Base-by-base conservation (phyloP, 2,888 invertebrate genomes). In the Idaea biselata region DNA sequence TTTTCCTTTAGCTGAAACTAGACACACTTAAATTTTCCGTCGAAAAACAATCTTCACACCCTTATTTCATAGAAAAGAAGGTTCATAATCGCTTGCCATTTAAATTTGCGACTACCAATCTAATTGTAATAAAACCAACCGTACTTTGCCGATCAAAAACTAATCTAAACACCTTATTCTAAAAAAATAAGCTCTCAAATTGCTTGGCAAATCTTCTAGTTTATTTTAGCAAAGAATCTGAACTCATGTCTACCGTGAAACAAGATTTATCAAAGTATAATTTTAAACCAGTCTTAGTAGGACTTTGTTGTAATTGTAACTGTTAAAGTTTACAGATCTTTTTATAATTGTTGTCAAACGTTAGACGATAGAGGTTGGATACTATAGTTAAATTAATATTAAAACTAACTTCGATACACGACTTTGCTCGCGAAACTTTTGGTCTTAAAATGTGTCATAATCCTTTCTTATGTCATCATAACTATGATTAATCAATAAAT, bases 231-330 rank as follows among this genome's bases (percentile, higher is more conserved):
- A 67, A 77, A 82, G 88, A 89, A 88, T 88, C 88, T 86, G 87
- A 89, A 84, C 84, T 84, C 75, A 87, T 77, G 79, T 87, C 86
- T 83, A 80, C 86, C 90, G 89, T 89, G 79, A 90, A 91, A 90
- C 89, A 87, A 89, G 90, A 82, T 89, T 83, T 88, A 85, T 86
- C 88, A 88, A 88, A 89, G 89, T 89, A 84, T 88, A 81, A 85
- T 82, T 83, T 81, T 73, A 63, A 65, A 63, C 89, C 87, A 83
- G 68, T 66, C 59, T 72, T 73, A 60, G 16, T 58, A 75, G 88
- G 80, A 1, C 84, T 73, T 55, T 64, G 1, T 1, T 1, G 11
- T 11, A 0, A 56, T 58, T 53, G 31, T 7, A 16, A 11, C 3
- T 61, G 55, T 32, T 56, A 7, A 5, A 6, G 16, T 54, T 16